phyloP scores from a whole-genome alignment of 2,888 invertebrate species.

The Cantharis lateralis region DNA sequence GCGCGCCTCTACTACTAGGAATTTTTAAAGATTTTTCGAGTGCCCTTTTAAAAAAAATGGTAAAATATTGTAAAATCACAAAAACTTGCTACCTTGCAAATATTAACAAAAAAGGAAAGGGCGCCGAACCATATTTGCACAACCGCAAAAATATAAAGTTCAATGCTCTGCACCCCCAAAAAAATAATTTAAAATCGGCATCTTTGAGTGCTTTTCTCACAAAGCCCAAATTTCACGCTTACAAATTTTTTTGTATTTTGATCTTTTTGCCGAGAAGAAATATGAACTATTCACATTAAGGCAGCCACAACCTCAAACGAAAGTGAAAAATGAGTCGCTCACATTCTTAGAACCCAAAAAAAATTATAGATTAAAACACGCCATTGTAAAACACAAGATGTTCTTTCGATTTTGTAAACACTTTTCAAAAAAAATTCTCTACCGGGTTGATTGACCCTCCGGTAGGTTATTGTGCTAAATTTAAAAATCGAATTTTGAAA shows the following conservation, averaged over 20 bases:
- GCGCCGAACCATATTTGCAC: conserved; percentile 32
- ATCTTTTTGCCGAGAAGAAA: conserved; percentile 12
- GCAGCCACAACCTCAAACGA: conserved; percentile 31
- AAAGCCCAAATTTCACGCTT: conserved; percentile 34
- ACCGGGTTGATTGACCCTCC: conserved; percentile 35
- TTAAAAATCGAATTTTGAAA: background rate
- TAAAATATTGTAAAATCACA: conserved; percentile 2
- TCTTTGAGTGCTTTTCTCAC: conserved; percentile 31
- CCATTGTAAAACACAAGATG: conserved; percentile 17
- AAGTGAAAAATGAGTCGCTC: conserved; percentile 33
- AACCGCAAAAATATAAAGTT: conserved; percentile 23
- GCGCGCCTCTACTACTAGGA: too few species aligned
- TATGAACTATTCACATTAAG: conserved; percentile 18
- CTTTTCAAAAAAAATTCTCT: conserved; percentile 16
- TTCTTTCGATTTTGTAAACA: conserved; percentile 18
- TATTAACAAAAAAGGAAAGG: conserved; percentile 24
- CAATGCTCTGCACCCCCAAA: conserved; percentile 29
- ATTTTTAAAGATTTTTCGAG: background rate
- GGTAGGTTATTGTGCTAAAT: conserved; percentile 27
- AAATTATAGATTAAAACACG: conserved; percentile 27
- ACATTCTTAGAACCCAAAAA: conserved; percentile 16
- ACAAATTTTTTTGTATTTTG: conserved; percentile 15
- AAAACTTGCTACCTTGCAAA: conserved; percentile 12
- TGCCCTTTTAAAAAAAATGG: conserved; percentile 3
- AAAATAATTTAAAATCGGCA: conserved; percentile 35